phyloP scores from a whole-genome alignment of 2,797 vertebrate genomes.

The Graptemys geographica region DNA sequence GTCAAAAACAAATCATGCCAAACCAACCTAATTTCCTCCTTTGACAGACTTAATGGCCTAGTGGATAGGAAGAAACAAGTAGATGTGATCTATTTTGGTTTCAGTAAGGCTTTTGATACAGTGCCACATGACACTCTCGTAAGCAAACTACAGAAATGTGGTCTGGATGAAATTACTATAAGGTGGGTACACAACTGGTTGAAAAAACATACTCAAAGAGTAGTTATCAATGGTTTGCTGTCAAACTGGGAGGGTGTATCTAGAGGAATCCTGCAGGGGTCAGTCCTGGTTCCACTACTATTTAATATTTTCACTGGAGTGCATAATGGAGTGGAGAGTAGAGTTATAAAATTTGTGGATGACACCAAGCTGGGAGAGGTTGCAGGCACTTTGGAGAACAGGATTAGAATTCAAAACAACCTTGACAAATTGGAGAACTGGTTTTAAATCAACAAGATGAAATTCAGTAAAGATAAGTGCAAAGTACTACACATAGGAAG shows the following conservation, averaged over 20 bases:
- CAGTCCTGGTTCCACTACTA: neutral
- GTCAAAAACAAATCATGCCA: neutral
- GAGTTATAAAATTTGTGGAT: neutral
- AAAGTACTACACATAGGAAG: neutral
- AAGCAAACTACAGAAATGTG: no score
- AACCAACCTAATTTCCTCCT: neutral
- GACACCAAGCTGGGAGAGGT: neutral
- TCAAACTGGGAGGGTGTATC: neutral
- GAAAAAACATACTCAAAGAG: neutral
- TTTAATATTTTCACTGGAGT: neutral
- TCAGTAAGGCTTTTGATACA: neutral
- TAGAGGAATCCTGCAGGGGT: neutral
- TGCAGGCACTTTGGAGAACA: neutral
- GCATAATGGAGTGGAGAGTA: neutral
- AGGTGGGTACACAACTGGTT: neutral
- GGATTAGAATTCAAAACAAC: neutral
- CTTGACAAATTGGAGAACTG: neutral
- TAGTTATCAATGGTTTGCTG: neutral
- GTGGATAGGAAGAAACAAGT: no score
- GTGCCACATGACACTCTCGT: neutral
- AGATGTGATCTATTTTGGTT: neutral
- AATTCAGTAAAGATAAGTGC: neutral
- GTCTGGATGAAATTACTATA: neutral
- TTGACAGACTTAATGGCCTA: neutral
- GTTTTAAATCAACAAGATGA: neutral